Evolutionary conservation across 2,113 vertebrate genomes (phyloP), one percentile per base, ranked within the genome.

Genomic region (Coptodon rendalli): DNA sequence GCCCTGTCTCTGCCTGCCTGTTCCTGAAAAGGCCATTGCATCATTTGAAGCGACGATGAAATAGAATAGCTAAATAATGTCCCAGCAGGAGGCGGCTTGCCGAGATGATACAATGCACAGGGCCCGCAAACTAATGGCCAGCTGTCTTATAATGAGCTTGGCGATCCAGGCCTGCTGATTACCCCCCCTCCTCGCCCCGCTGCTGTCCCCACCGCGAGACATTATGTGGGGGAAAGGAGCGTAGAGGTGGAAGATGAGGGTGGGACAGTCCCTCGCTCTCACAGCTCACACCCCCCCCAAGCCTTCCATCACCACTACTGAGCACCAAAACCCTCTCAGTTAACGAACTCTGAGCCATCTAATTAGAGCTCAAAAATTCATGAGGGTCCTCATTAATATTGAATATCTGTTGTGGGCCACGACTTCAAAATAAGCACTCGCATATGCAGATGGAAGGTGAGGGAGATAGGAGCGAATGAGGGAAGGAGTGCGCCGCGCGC

Each of bases 381-480:
- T 94, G 89, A 96, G 95, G 95, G 92, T 92, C 92, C 94, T 95
- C 95, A 96, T 97, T 96, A 96, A 97, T 97, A 97, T 96, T 97
- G 92, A 95, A 96, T 95, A 92, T 95, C 92, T 94, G 95, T 95
- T 95, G 94, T 94, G 95, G 91, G 92, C 94, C 90, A 93, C 82
- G 91, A 94, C 95, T 96, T 96, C 94, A 95, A 96, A 96, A 96
- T 96, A 95, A 95, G 92, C 89, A 93, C 90, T 92, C 85, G 92
- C 95, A 95, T 94, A 94, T 94, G 94, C 93, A 95, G 92, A 95
- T 95, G 92, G 95, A 94, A 95, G 93, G 95, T 94, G 93, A 91
- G 90, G 50, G 86, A 86, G 86, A 83, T 53, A 45, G 88, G 61
- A 82, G 81, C 31, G 71, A 63, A 81, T 9, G 80, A 82, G 79